Base-by-base conservation (phyloP, 2,113 vertebrate genomes). In the Sapajus apella region DNA sequence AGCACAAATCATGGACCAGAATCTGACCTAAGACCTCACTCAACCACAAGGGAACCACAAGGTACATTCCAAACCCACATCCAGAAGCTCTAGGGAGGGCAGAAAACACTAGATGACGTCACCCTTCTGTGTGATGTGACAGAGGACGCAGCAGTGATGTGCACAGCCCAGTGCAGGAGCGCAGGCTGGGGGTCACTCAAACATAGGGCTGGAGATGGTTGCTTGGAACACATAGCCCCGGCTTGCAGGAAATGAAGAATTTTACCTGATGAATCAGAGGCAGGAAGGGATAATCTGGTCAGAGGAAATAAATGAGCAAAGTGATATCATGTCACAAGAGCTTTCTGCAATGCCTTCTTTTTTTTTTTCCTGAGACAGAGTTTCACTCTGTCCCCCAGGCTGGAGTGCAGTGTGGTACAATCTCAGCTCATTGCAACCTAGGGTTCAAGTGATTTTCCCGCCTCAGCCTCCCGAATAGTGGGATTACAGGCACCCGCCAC, bases 31-130 rank as follows among this genome's bases (percentile, higher is more conserved):
- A 6, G 25, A 11, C 21, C 45, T 79, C 14, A 25, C 43, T 55
- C 20, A 16, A 17, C 61, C 20, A 23, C 23, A 30, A 35, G 30
- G 30, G 4, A 64, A 30, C 40, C 23, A 61, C 18, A 14, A 50
- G 27, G n/a, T 25, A 20, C 30, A 16, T 12, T 47, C 5, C 4
- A 4, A 30, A 16, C 50, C 52, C 1, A 0, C 5, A 2, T 9
- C 14, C 30, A 30, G 45, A 27, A 32, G 20, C 47, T 56, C 81
- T 23, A 32, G 17, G 66, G 13, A 50, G 6, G 52, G n/a, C 6
- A 55, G 45, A 52, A 64, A 14, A 17, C 27, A 11, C 70, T 18
- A n/a, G 61, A 10, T 8, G 6, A 27, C 9, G 17, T 7, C 45
- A 17, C 52, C 12, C 3, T 35, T 13, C 35, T 40, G 40, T 66